These are phyloP conservation scores for Megatriorchis doriae DNA, from an alignment of 2,113 vertebrate species.

Conservation along the genomic window DNA sequence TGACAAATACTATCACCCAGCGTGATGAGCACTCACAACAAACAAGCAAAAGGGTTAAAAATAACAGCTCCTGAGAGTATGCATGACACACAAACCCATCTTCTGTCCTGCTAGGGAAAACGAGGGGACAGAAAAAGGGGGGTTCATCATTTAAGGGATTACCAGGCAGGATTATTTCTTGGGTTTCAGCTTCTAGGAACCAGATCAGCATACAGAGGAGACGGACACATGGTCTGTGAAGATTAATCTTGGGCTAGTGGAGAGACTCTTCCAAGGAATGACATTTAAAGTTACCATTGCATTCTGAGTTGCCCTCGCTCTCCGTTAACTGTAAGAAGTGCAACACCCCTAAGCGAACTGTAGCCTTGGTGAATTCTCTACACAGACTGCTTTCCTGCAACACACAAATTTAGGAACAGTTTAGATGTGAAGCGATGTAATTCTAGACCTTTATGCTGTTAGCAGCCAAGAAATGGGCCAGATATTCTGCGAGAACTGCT, in stretches of 20 bases:
- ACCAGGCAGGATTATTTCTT: not conserved
- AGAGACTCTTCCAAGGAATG: not conserved
- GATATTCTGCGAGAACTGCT: not conserved
- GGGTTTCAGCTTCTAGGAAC: not conserved
- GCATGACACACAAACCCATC: not conserved
- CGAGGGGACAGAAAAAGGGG: not conserved
- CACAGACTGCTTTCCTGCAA: not conserved
- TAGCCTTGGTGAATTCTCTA: not conserved
- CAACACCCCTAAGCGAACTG: not conserved
- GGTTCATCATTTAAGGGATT: not conserved
- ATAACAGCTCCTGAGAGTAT: not conserved
- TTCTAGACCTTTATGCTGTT: not conserved
- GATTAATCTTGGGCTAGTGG: not conserved
- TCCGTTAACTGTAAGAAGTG: not conserved
- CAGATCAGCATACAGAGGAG: not conserved
- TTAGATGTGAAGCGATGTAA: not conserved
- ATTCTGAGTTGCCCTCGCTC: not conserved
- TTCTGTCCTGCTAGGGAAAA: not conserved
- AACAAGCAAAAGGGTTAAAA: constrained; percentile 13
- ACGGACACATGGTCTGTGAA: not conserved
- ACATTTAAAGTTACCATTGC: not conserved
- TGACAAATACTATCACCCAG: not conserved
- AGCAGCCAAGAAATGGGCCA: not conserved
- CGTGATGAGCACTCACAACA: not conserved
- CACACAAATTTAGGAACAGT: not conserved